phyloP scores from a whole-genome alignment of 2,113 vertebrate genomes.

The Paradoxurus hermaphroditus region DNA sequence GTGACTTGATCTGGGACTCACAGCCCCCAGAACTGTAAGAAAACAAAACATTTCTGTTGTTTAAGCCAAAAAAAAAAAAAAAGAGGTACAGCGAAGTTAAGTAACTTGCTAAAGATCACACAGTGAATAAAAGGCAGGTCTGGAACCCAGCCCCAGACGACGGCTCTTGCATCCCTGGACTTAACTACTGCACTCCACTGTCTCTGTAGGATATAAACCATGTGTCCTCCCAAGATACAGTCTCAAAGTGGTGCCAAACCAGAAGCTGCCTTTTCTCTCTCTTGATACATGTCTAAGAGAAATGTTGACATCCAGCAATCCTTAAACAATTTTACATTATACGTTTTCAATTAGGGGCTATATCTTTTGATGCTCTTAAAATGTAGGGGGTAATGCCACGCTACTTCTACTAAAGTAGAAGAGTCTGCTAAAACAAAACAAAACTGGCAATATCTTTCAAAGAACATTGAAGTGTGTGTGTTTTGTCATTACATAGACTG shows the following conservation, averaged over 20 bases:
- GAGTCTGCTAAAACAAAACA: background rate
- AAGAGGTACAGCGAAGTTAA: background rate
- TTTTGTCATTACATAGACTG: background rate
- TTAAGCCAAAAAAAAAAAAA: background rate
- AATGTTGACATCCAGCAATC: background rate
- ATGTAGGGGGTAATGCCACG: background rate
- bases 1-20: background rate
- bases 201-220: background rate
- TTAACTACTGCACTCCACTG: no score
- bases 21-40: background rate
- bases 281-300: background rate
- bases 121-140: background rate
- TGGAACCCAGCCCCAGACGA: background rate
- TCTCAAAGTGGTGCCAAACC: background rate
- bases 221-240: background rate
- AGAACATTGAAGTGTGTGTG: background rate
- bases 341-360: background rate
- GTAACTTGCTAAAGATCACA: background rate
- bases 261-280: background rate
- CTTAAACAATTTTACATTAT: background rate
- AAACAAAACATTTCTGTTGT: background rate
- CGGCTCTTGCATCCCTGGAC: background rate
- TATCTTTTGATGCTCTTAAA: background rate
- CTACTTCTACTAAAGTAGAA: background rate
- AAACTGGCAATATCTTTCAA: background rate